Conservation (phyloP, 2,888 invertebrate species). For the Scaeva pyrastri region DNA sequence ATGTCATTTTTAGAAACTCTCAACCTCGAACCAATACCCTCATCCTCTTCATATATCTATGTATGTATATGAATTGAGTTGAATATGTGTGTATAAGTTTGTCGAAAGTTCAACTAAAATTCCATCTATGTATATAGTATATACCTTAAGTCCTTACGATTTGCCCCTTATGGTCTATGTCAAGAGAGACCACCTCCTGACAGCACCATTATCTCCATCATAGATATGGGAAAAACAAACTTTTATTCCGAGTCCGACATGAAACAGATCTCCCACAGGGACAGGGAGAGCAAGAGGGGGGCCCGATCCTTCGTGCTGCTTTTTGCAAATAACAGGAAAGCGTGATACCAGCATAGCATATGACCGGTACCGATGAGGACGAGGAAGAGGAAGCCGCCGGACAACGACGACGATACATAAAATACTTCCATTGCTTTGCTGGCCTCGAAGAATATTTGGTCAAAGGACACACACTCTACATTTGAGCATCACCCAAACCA, state of each 20-base stretch:
- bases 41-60: neutral
- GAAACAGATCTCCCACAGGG: constrained; percentile 44
- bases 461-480: constrained; percentile 44
- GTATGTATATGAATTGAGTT: too few species aligned
- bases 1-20: constrained; percentile 14
- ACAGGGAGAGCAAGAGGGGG: neutral
- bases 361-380: constrained; percentile 4
- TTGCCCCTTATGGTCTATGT: constrained; percentile 11
- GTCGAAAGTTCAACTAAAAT: constrained; percentile 47
- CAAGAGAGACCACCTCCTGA: constrained; percentile 38
- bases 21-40: too few species aligned
- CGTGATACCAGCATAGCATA: constrained; percentile 13
- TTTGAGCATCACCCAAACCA: constrained; percentile 14
- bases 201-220: constrained; percentile 50
- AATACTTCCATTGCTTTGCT: constrained; percentile 39
- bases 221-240: constrained; percentile 17
- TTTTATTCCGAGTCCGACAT: constrained; percentile 29
- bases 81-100: neutral
- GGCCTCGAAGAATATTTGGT: constrained; percentile 29
- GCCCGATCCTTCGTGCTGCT: constrained; percentile 40
- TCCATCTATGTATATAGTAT: neutral
- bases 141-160: constrained; percentile 35
- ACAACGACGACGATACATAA: constrained; percentile 60
- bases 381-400: constrained; percentile 1
- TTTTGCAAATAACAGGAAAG: constrained; percentile 69